Evolutionary conservation across 1,140 invertebrate species (phyloP), one percentile per base, ranked within the genome.

Genomic region (Cardiocondyla obscurior): DNA sequence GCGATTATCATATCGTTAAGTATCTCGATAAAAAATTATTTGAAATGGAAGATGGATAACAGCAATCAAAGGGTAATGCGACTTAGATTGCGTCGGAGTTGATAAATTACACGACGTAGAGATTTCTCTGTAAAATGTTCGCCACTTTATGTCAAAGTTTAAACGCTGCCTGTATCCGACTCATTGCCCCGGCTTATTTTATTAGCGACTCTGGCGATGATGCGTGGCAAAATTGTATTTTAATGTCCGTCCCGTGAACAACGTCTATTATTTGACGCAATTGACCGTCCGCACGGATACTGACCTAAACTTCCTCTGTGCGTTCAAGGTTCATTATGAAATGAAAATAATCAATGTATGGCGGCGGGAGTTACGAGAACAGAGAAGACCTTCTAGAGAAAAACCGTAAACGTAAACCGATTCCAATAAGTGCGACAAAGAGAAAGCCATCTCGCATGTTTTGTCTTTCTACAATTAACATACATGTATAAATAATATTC

Each of bases 241-340:
- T 67, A 67, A 77, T 39, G 14, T 5, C 8, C 33, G 44, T 44
- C 14, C 25, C 16, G 28, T 65, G 60, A 5, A 46, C 10, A 10
- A 42, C 42, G 60, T 82, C 51, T 33, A 76, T 72, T 53, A 65
- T 60, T 73, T 42, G 42, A 46, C n/a, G 19, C 30, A 65, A 62
- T 33, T 67, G 22, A 33, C 39, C 44, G 57, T 57, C 65, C 25
- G 33, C 55, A 58, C 79, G 65, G 70, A 87, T 85, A 74, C 85
- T 83, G 87, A 86, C 83, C 69, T 53, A 51, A 69, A 55, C 62
- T 83, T 85, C 74, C 69, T 87, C 12, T 8, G 28, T 44, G 44
- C 62, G 16, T 62, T 85, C 81, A 72, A 85, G 65, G 81, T 76
- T 88, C 82, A 65, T 89, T 87, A 89, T 81, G 84, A 90, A 90